phyloP scores from a whole-genome alignment of 92 coral and sea anemone species.

The Umimayanthus chanpuru region DNA sequence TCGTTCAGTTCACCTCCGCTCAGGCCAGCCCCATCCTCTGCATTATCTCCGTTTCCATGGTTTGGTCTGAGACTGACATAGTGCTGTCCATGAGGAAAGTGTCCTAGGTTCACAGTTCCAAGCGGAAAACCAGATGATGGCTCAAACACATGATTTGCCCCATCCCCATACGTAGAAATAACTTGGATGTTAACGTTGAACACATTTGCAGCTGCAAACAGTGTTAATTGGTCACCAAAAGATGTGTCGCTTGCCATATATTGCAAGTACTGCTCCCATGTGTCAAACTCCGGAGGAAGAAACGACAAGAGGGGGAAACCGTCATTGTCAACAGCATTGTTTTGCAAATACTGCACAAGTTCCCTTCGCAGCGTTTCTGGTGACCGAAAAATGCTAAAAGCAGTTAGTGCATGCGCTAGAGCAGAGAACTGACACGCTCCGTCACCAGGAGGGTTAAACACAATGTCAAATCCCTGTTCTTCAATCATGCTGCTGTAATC shows the following conservation, averaged over 20 bases:
- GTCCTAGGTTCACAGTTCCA: background rate
- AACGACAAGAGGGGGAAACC: conserved; percentile 46
- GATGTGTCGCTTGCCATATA: conserved; percentile 39
- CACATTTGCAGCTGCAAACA: conserved; percentile 14
- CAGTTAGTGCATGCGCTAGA: conserved; percentile 44
- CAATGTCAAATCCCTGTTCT: too few relatives aligned
- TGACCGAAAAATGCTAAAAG: conserved; percentile 46
- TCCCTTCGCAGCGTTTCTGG: too few relatives aligned
- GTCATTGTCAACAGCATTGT: conserved; percentile 35
- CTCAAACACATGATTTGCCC: background rate
- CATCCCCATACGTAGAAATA: conserved; percentile 1
- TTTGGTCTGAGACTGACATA: conserved; percentile 7
- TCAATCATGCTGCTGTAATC: too few relatives aligned
- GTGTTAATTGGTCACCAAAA: background rate
- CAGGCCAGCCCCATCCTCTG: background rate
- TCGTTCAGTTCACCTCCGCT: background rate
- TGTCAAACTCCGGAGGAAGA: conserved; percentile 17
- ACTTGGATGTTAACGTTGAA: background rate
- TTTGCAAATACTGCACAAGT: conserved; percentile 42
- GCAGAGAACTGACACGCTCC: too few relatives aligned
- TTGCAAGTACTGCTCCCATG: conserved; percentile 52
- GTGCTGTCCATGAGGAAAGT: background rate
- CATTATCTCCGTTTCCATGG: background rate
- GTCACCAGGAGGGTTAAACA: too few relatives aligned
- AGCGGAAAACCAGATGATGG: conserved; percentile 3